phyloP scores from a whole-genome alignment of 2,113 vertebrate species.

The Piaya cayana region DNA sequence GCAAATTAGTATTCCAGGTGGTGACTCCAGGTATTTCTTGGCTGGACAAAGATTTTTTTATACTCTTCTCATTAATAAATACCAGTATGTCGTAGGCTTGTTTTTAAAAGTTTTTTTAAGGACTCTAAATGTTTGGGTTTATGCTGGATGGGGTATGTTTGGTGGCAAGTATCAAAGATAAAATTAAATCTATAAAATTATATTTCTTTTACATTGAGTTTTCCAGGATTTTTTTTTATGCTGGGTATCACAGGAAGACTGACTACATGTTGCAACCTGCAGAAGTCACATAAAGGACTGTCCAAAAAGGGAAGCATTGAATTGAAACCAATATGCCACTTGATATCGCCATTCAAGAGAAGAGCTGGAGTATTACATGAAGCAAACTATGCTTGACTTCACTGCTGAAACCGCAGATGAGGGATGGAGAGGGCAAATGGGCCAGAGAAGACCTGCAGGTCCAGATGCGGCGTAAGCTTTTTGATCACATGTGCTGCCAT shows the following conservation, averaged over 20 bases:
- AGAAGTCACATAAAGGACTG: background rate
- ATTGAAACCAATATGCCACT: background rate
- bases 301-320: background rate
- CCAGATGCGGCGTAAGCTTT: background rate
- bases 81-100: background rate
- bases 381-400: background rate
- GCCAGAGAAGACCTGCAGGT: background rate
- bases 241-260: background rate
- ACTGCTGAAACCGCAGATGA: background rate
- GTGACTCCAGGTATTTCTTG: background rate
- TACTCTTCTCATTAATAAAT: background rate
- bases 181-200: background rate
- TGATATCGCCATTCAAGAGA: background rate
- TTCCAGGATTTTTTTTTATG: background rate
- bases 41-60: background rate
- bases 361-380: background rate
- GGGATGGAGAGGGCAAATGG: background rate
- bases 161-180: background rate
- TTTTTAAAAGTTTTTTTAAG: background rate
- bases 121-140: background rate
- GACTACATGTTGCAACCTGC: background rate
- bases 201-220: background rate
- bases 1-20: background rate
- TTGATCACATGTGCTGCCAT: background rate
- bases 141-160: background rate